A percentile compares a stretch with the other conserved stretches of the same genome.
These are phyloP conservation scores for Oreohelix idahoensis DNA, from an alignment of 1,140 invertebrate species.

Conservation along the genomic window DNA sequence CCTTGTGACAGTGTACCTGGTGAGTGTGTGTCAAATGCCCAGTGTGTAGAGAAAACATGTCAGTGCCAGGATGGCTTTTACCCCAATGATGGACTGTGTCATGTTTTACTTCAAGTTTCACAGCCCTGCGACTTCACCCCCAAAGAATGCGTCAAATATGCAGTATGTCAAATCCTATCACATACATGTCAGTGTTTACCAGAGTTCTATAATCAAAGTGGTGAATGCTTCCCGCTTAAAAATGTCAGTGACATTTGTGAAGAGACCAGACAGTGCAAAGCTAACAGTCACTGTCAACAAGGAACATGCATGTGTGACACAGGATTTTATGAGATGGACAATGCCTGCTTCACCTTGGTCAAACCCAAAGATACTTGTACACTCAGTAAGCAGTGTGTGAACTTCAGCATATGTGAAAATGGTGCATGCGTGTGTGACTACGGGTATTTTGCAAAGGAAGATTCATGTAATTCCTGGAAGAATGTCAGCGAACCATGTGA, in stretches of 20 bases:
- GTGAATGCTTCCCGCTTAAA: conserved; percentile 16
- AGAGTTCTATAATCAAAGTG: conserved; percentile 37
- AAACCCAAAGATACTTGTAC: neutral
- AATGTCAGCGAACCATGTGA: conserved; percentile 41
- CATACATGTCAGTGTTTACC: conserved; percentile 13
- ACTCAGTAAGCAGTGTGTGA: conserved; percentile 21
- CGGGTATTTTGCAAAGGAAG: conserved; percentile 41
- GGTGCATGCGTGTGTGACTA: conserved; percentile 37
- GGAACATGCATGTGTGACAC: conserved; percentile 4
- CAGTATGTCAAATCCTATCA: conserved; percentile 18
- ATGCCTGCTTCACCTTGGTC: neutral
- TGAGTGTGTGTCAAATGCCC: conserved; percentile 40
- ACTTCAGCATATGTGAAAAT: conserved; percentile 16
- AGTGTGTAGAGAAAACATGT: conserved; percentile 24
- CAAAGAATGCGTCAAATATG: conserved; percentile 31
- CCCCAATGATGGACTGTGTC: conserved; percentile 19
- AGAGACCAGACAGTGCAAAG: conserved; percentile 31
- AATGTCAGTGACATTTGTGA: conserved; percentile 31
- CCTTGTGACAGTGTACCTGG: conserved; percentile 24
- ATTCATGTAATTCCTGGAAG: conserved; percentile 16
- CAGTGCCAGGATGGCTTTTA: conserved; percentile 8
- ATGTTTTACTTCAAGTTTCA: neutral
- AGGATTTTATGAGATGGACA: conserved; percentile 27
- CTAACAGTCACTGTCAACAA: conserved; percentile 29
- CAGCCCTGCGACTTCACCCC: conserved; percentile 20